Base-by-base conservation (phyloP, 2,113 vertebrate species). In the Noctilio leporinus region DNA sequence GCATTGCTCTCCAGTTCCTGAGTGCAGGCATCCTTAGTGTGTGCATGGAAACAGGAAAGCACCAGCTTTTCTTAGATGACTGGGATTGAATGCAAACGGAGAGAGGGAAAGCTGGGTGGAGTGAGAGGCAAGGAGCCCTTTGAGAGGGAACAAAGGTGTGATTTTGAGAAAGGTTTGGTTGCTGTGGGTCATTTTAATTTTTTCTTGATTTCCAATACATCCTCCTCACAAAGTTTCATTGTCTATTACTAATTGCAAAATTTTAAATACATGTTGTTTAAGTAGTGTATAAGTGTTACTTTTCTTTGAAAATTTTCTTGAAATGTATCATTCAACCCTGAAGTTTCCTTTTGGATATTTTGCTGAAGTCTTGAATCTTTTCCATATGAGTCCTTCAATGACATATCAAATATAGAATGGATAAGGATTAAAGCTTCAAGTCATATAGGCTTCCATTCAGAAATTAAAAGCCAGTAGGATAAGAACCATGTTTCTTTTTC, bases 331-430 rank as follows among this genome's bases (percentile, higher is more conserved):
- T 45, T 30, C 5, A 62, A 87, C 30, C 67, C 20, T 38, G 7
- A 45, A 64, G 57, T 33, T 94, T 91, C 64, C 73, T 95, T 95
- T 89, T 76, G 53, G 70, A 89, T 73, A 91, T 82, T 97, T 84
- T 49, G 33, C 28, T n/a, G 55, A 93, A 72, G 22, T 85, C 80
- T 85, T 55, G 24, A 77, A 15, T 94, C 72, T 51, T 83, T 73
- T 75, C 6, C 22, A 28, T 55, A 5, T 45, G 5, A 89, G 17
- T 64, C 30, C 5, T 84, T 84, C 3, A 45, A 17, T 72, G n/a
- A 59, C 64, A 73, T 45, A 40, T 81, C 62, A 82, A 77, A 91
- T 76, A 40, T 69, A 12, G 22, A 86, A 67, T 28, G 38, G 57
- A 33, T n/a, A 2, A 67, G 38, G 51, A 67, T 86, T 94, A 77